These are phyloP conservation scores for Oscheius sp. DNA, from an alignment of 2,888 invertebrate genomes.

Conservation along the genomic window DNA sequence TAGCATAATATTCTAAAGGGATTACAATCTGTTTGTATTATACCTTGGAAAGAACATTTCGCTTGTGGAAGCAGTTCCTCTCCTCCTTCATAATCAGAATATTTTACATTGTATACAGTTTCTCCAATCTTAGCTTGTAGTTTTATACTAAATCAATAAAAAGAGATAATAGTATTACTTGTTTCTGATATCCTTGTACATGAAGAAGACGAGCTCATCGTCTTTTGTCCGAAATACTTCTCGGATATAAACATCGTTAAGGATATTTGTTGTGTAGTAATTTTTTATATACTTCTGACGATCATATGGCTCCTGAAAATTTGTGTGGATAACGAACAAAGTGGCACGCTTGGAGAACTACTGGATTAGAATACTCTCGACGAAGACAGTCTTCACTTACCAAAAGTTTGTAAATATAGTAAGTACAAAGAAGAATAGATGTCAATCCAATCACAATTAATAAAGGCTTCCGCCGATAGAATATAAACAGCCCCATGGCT, in stretches of 20 bases:
- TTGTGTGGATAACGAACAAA: background rate
- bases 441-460: background rate
- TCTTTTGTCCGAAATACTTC: background rate
- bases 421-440: background rate
- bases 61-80: too few relatives aligned
- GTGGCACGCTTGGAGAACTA: background rate
- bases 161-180: background rate
- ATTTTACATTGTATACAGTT: background rate
- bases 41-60: slow-evolving; percentile 1
- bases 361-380: background rate
- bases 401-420: background rate
- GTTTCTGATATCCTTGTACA: slow-evolving; percentile 9
- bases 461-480: background rate
- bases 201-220: background rate
- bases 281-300: background rate
- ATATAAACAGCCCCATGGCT: too few relatives aligned
- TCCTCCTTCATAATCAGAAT: background rate
- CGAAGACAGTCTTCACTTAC: too few relatives aligned
- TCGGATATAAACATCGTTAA: slow-evolving; percentile 1
- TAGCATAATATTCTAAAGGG: background rate
- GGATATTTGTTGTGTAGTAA: too few relatives aligned
- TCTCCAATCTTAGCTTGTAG: background rate
- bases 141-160: background rate
- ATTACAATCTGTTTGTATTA: background rate
- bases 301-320: background rate